These are phyloP conservation scores for Caenorhabditis sp. DNA, from an alignment of 2,888 invertebrate genomes.

Conservation along the genomic window DNA sequence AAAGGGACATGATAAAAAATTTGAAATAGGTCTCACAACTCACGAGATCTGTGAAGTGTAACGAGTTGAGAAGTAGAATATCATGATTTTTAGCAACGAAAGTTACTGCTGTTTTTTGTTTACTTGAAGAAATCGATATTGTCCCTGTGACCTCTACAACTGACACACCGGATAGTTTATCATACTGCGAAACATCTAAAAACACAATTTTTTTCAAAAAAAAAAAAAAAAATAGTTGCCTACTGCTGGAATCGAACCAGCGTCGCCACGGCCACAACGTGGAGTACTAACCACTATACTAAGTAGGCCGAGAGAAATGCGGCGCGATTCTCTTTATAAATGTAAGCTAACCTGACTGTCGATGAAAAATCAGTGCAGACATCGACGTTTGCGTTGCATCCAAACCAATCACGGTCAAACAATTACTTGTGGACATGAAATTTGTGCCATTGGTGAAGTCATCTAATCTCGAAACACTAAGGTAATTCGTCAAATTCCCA, in stretches of 20 bases:
- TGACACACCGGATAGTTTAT: constrained; percentile 10
- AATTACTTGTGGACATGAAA: constrained; percentile 15
- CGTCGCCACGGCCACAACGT: constrained; percentile 71
- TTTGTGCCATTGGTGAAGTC: background rate
- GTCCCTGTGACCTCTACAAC: background rate
- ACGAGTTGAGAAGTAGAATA: background rate
- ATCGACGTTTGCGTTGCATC: constrained; percentile 2
- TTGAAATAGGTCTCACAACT: background rate
- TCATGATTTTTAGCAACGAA: constrained; percentile 8
- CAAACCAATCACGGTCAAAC: constrained; percentile 17
- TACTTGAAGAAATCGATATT: background rate
- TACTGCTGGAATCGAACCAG: constrained; percentile 68
- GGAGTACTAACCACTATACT: constrained; percentile 71
- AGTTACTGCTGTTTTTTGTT: constrained; percentile 11
- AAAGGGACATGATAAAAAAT: no score
- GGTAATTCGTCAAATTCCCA: constrained; percentile 7
- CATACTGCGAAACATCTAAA: constrained; percentile 6
- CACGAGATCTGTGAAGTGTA: background rate
- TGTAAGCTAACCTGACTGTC: background rate
- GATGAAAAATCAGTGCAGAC: constrained; percentile 12
- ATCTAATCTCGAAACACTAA: constrained; percentile 1
- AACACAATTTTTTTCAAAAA: background rate
- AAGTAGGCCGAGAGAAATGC: constrained; percentile 36
- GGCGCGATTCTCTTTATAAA: background rate
- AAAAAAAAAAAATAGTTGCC: constrained; percentile 51